Base-by-base conservation (phyloP, 1,140 invertebrate genomes). In the Aleiodes sp. region DNA sequence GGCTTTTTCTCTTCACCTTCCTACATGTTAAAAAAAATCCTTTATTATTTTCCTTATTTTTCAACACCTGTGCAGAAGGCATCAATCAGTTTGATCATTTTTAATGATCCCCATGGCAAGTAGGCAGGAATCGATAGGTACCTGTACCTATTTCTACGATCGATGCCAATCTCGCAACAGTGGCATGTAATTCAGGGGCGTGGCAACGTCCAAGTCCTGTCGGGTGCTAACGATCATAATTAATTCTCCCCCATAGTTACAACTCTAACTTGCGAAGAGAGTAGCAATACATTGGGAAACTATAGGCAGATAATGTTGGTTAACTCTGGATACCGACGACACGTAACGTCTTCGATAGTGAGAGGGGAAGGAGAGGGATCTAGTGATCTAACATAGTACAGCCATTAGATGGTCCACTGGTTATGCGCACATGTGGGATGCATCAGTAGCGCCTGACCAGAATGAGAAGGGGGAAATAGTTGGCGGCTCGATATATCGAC, bases 81-180 rank as follows among this genome's bases (percentile, higher is more conserved):
- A 52, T 52, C 46, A 52, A 2, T 9, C 46, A 16, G 46, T 21
- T n/a, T 52, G 46, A 24, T 21, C 46, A 24, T 52, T 21, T 21
- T 52, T 52, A 52, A 52, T 52, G 46, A 52, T 52, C 46, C 46
- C 46, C 46, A 12, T n/a, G n/a, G n/a, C n/a, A n/a, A n/a, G 12
- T 52, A 7, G 46, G 26, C 46, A 52, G 46, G 16, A 52, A 52
- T 52, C 46, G 46, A 52, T 52, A 16, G 12, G n/a, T n/a, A 52
- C 46, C 21, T 24, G 16, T 52, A n/a, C 16, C 46, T 52, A 52
- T 52, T 52, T 52, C n/a, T n/a, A 21, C 46, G 21, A 52, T 52
- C 46, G 46, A 52, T 52, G n/a, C 46, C 46, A 52, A 52, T 52
- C 46, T 52, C 46, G n/a, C n/a, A 24, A 52, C 46, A 52, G 46